phyloP scores from a whole-genome alignment of 1,140 invertebrate genomes.

The Anthonomus grandis region DNA sequence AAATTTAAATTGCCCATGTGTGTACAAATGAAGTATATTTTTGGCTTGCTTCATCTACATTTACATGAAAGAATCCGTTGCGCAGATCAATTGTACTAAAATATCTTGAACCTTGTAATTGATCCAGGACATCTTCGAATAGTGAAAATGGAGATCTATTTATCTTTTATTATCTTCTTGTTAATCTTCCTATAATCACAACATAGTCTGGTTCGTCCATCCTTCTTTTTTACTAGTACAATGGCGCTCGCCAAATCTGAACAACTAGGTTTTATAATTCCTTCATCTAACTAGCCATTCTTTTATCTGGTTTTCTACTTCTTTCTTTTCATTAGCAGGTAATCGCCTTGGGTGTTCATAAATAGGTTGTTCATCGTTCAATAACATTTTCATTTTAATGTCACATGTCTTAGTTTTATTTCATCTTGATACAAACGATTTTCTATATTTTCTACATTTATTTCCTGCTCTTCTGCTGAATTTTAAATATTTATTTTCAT shows the following conservation, averaged over 20 bases:
- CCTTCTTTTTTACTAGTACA: conserved; percentile 5
- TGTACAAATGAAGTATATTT: conserved; percentile 39
- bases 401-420: conserved; percentile 14
- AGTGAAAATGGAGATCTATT: conserved; percentile 39
- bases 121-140: conserved; percentile 35
- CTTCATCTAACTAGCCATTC: conserved; percentile 28
- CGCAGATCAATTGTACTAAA: conserved; percentile 40
- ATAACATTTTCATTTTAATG: conserved; percentile 26
- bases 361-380: conserved; percentile 34
- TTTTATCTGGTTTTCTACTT: conserved; percentile 32
- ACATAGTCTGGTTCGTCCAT: conserved; percentile 47
- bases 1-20: conserved; percentile 47
- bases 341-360: conserved; percentile 41
- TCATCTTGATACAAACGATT: conserved; percentile 19
- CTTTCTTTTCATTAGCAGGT: conserved; percentile 28
- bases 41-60: conserved; percentile 30
- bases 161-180: conserved; percentile 38
- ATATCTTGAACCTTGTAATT: conserved; percentile 24
- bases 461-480: neutral
- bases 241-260: conserved; percentile 49
- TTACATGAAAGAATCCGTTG: conserved; percentile 45
- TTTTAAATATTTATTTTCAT: conserved; percentile 16
- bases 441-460: no score
- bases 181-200: conserved; percentile 54
- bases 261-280: conserved; percentile 34